Base-by-base conservation (phyloP, 2,113 vertebrate species). In the Coryphaenoides rupestris region DNA sequence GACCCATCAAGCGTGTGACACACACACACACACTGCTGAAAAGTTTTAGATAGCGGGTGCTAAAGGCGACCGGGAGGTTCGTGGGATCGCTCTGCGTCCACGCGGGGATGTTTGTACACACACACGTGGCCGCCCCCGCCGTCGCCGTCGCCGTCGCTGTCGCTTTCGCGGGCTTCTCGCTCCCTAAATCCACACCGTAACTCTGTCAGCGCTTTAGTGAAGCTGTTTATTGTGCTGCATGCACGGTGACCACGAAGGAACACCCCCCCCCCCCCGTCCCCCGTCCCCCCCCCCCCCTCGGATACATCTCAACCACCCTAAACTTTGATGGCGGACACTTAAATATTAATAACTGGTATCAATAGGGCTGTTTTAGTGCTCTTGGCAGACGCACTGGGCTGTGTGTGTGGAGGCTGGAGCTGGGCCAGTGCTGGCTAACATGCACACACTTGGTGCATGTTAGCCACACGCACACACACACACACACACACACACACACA, bases 281-380 rank as follows among this genome's bases (percentile, higher is more conserved):
- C 40, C 13, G 5, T 45, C 13, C 40, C 40, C 40, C 40, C 40
- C 2, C 70, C 66, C 49, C 65, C 76, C 84, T 83, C 84, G 10
- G 28, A 33, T 33, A 33, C 79, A 84, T 85, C 86, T 82, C 79
- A 72, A 79, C 80, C 67, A 21, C 84, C 84, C 89, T 87, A 89
- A 84, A 88, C 80, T 90, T 89, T 90, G 85, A 88, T 86, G 80
- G 81, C 66, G 75, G 82, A 83, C 84, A 79, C 84, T 92, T 86
- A 89, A 90, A 89, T 89, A 90, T 89, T 90, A 89, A 89, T 91
- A 91, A 90, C 84, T 87, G 80, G 81, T 87, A 89, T 91, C 87
- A 89, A 84, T 72, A 77, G 81, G 84, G 78, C 79, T 75, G 76
- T 75, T 82, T 88, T 80, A 87, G 79, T 79, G 86, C 82, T 85